These are phyloP conservation scores for Macroglossus sobrinus DNA, from an alignment of 2,113 vertebrate species.

Conservation along the genomic window DNA sequence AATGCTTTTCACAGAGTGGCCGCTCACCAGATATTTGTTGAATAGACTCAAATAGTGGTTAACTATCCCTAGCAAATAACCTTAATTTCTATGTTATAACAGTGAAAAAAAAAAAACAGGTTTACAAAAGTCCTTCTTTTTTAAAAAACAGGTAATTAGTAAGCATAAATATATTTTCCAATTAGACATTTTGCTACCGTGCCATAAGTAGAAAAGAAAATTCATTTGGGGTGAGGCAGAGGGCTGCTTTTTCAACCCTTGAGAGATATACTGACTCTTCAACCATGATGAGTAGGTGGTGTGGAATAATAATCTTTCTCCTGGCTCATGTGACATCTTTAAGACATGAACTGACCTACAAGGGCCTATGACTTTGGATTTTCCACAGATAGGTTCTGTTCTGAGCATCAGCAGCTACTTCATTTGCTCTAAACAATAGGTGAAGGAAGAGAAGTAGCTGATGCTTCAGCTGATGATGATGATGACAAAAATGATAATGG, in stretches of 20 bases:
- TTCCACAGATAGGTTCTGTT: background rate
- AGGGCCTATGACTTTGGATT: background rate
- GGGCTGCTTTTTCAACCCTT: background rate
- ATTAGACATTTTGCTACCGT: background rate
- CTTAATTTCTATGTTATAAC: background rate
- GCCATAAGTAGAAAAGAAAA: background rate
- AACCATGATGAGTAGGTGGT: background rate
- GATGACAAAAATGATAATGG: slow-evolving; percentile 34
- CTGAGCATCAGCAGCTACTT: background rate
- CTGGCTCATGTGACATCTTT: background rate
- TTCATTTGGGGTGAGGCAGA: background rate
- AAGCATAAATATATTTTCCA: background rate
- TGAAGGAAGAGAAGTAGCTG: background rate
- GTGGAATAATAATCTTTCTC: background rate
- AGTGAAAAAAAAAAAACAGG: background rate
- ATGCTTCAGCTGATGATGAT: background rate
- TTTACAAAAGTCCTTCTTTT: background rate
- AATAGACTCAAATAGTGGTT: background rate
- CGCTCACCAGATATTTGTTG: background rate
- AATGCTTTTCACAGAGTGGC: background rate
- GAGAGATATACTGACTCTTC: background rate
- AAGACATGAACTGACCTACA: background rate
- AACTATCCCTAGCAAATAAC: background rate
- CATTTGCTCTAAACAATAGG: slow-evolving; percentile 43
- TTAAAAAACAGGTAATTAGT: background rate